Evolutionary conservation across 2,113 vertebrate species (phyloP), one percentile per base, ranked within the genome.

Genomic region (Oceanodroma tethys): DNA sequence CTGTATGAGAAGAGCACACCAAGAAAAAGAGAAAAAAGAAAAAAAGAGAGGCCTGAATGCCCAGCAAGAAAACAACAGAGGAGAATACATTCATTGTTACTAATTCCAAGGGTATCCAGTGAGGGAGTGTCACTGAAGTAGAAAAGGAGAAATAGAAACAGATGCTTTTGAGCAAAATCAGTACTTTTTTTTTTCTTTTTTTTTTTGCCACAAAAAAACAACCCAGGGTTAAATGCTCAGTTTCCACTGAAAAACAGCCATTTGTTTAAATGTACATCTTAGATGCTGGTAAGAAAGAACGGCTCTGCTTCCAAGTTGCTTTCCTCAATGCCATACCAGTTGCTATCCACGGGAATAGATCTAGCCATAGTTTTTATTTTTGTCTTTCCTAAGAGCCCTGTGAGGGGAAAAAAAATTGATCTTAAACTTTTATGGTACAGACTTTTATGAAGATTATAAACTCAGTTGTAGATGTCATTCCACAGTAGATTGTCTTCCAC

Each of bases 401-500:
- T 8, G 8, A 13, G 9, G 29, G 13, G 13, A 11, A 22, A 62
- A 42, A 42, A 42, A 42, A 13, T 7, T 10, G 4, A 32, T 74
- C 9, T 70, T 58, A n/a, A 43, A 42, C 29, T 74, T 63, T 34
- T 67, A 45, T 52, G 16, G 8, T 45, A 38, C 43, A 66, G 27
- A 58, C 21, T 43, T 74, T 10, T 40, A 4, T 26, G 47, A 80
- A 36, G 29, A 27, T 71, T 16, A 60, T 71, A 62, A 40, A 67
- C 11, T 71, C 40, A 18, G 10, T 38, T 80, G 36, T 38, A 75
- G 52, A 32, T 80, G 36, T 62, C 13, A 47, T 79, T 79, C 22
- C 0, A 0, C 32, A 42, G 45, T 34, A 81, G n/a, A 21, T 34
- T 50, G 32, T 70, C 26, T 78, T 91, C 32, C 0, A 40, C 27